Percentiles rank a stretch among this genome's conserved stretches.
Evolutionary conservation across 2,113 vertebrate genomes (phyloP).

Genomic region (Pseudorectes ferrugineus): DNA sequence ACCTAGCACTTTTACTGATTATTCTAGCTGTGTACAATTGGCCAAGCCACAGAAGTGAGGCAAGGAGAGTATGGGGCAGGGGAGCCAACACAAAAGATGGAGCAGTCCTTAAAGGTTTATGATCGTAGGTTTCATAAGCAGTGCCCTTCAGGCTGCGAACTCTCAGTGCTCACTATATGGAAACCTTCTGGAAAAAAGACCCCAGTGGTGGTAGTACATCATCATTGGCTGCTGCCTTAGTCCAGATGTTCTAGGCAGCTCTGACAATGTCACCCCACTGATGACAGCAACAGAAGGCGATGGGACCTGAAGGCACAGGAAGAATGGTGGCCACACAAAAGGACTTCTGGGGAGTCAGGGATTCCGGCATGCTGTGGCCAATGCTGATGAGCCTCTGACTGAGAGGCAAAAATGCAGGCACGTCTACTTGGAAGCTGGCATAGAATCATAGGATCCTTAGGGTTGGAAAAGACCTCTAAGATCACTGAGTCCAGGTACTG

Average conservation of each 20-base stretch:
- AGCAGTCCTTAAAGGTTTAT: background rate
- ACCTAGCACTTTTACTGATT: background rate
- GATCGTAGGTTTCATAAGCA: background rate
- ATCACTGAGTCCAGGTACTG: background rate
- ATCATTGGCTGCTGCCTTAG: background rate
- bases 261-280: background rate
- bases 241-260: background rate
- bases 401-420: background rate
- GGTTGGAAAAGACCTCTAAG: background rate
- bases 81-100: background rate
- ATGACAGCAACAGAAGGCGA: background rate
- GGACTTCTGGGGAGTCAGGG: background rate
- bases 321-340: background rate
- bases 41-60: background rate
- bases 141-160: background rate
- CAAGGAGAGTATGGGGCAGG: background rate
- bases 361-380: background rate
- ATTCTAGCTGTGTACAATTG: background rate
- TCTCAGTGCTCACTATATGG: background rate
- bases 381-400: background rate
- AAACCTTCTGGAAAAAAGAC: background rate
- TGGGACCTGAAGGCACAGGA: background rate
- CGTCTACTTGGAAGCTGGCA: accelerated
- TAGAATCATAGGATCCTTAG: background rate
- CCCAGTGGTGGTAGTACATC: background rate